phyloP scores from a whole-genome alignment of 2,113 vertebrate genomes.

The Brachyhypopomus occidentalis region DNA sequence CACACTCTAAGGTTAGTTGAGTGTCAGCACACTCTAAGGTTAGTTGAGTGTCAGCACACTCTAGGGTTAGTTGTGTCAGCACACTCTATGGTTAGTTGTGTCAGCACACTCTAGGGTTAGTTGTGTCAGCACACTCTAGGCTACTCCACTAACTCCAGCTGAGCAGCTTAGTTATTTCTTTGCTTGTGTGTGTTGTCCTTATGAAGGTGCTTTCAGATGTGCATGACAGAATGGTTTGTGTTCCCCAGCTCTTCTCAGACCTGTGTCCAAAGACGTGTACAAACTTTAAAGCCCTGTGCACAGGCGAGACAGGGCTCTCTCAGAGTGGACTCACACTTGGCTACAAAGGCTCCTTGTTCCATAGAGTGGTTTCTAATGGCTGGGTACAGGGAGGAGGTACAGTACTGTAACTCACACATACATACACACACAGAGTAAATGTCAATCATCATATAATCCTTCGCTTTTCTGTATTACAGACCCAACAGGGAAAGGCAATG shows the following conservation, averaged over 20 bases:
- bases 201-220: not conserved
- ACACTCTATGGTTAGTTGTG: not conserved
- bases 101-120: not conserved
- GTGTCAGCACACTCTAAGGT: no score
- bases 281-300: slow-evolving; percentile 84
- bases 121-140: not conserved
- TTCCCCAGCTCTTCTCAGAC: slow-evolving; percentile 83
- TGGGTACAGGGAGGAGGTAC: slow-evolving; percentile 93
- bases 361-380: slow-evolving; percentile 82
- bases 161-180: not conserved
- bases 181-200: not conserved
- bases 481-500: slow-evolving; percentile 73
- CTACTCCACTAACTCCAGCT: not conserved
- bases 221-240: not conserved
- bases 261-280: slow-evolving; percentile 84
- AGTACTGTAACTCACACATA: not conserved
- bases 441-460: not conserved
- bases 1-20: not conserved
- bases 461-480: slow-evolving; percentile 69
- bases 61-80: not conserved
- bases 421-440: not conserved
- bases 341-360: slow-evolving; percentile 83
- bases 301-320: slow-evolving; percentile 72
- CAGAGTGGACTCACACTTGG: slow-evolving; percentile 68
- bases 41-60: no score